Evolutionary conservation across 2,113 vertebrate species (phyloP).

Genomic region (Centropus bengalensis): DNA sequence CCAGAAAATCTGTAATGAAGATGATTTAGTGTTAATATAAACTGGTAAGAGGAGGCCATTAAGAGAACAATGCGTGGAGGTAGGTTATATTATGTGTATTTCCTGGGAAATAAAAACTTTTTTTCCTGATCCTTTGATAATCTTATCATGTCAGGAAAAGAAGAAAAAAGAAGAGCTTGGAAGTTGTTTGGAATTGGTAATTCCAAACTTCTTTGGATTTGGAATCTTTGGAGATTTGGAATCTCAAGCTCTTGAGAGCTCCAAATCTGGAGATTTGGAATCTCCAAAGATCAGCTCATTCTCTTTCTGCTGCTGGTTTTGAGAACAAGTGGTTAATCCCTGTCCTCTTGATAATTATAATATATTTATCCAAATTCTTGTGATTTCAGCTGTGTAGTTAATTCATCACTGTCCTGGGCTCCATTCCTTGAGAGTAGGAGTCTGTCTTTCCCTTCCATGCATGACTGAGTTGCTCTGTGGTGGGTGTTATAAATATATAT

Average conservation of each 20-base stretch:
- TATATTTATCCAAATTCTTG: neutral
- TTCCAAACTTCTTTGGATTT: too few relatives aligned
- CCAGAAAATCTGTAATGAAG: neutral
- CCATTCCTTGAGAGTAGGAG: neutral
- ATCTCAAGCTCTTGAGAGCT: too few relatives aligned
- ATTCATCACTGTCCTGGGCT: neutral
- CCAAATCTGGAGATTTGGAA: too few relatives aligned
- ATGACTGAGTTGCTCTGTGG: neutral
- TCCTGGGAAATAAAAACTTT: neutral
- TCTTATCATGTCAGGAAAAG: neutral
- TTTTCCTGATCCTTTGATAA: neutral
- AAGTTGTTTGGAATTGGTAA: neutral
- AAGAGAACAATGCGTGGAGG: neutral
- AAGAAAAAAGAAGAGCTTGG: neutral
- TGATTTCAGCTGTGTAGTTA: neutral
- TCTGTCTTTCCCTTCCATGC: rapidly evolving
- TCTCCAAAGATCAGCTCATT: neutral
- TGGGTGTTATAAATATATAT: too few relatives aligned
- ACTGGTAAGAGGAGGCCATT: neutral
- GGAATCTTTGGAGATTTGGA: too few relatives aligned
- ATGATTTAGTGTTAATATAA: neutral
- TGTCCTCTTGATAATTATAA: neutral
- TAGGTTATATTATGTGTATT: neutral
- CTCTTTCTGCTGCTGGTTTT: neutral
- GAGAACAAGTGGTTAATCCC: neutral